Evolutionary conservation across 2,113 vertebrate genomes (phyloP), one percentile per base, ranked within the genome.

Genomic region (Otocyon megalotis): DNA sequence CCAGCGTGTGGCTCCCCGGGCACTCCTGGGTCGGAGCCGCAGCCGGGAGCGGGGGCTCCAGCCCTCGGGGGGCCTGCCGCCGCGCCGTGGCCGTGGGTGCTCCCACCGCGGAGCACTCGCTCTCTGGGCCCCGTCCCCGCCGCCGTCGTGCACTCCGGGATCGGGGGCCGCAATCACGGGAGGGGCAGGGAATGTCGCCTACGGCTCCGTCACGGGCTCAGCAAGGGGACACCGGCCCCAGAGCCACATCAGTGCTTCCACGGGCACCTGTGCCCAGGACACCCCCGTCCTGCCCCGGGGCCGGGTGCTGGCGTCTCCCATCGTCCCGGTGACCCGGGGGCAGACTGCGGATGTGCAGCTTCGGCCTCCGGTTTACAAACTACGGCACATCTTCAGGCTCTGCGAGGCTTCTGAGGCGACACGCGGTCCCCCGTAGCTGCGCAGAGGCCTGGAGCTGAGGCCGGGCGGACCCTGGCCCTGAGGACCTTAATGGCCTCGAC

Each of bases 251-350:
- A 17, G 6, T 56, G 56, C 56, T 56, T 17, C 56, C 56, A 14
- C 56, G 5, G 16, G 56, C 15, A 16, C 72, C 22, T 3, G 72
- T 74, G 12, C 22, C 22, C 11, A 26, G 72, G 37, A 48, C 3
- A 1, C 71, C 72, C 7, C 22, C 12, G 14, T 2, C 37, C 72
- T 22, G 7, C 37, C 37, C 22, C 14, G 72, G 37, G 13, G 24
- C 3, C 0, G 0, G 5, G 22, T 15, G 13, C 26, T 7, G 26
- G 37, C 13, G 22, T 14, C 71, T 22, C 28, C 22, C 20, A 2
- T 43, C 71, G 8, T 13, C 22, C 43, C 37, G 14, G 71, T 7
- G 37, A 48, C 20, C 12, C 2, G 37, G 26, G 1, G 72, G 22
- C 5, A 74, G 37, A 26, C n/a, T 12, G 71, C 1, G 11, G 35